Evolutionary conservation across 2,888 invertebrate genomes (phyloP), one percentile per base, ranked within the genome.

Genomic region (Xylophagus ater): DNA sequence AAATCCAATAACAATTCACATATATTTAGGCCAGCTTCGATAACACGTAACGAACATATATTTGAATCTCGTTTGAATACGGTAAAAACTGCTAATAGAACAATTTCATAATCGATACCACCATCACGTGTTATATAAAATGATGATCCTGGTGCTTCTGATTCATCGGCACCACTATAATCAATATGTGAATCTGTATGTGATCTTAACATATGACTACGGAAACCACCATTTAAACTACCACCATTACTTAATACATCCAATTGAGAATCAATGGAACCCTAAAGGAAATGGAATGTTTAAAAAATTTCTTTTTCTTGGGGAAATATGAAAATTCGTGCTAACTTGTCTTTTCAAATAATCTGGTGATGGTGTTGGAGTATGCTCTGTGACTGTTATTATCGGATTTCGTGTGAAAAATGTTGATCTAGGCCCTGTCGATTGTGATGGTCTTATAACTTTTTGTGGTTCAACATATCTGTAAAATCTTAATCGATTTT

Each of bases 341-440:
- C 53, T 60, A 67, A 81, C 81, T 67, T 80, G 87, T 68, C 84
- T 70, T 55, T 80, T 78, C 49, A 86, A 70, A 55, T 81, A 87
- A 59, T 90, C 89, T 0, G 89, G 89, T 1, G 89, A 89, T 1
- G 89, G 88, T 4, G 85, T 80, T 1, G 93, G 93, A 1, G 92
- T 92, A 56, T 94, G 93, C 57, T 94, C 92, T 1, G 96, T 96
- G 7, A 96, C 92, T 1, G 93, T 94, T 42, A 96, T 96, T 37
- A 94, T 94, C 1, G 96, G 96, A 65, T 90, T 90, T 38, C 85
- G 78, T 44, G 83, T 80, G 47, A 81, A 79, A 52, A 64, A 62
- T 21, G 62, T 54, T 21, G 62, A 51, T n/a, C 59, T 55, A 2
- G 57, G 60, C 3, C 62, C 56, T 0, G 59, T 51, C 1, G 59